Evolutionary conservation across 1,140 invertebrate species (phyloP).

Genomic region (Drosophila lini): DNA sequence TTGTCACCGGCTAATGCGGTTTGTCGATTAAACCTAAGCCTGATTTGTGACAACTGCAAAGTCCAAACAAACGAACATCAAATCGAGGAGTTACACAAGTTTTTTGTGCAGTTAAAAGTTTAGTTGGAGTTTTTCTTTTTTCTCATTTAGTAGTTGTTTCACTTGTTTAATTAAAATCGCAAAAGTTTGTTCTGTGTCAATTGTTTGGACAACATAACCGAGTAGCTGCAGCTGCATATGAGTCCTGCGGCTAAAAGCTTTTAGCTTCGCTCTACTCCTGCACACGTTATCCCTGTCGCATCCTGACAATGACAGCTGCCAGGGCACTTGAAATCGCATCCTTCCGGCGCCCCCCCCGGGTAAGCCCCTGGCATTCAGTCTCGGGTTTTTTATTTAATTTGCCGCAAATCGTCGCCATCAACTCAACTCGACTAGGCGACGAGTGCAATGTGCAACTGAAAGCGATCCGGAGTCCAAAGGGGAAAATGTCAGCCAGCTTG

Average conservation of each 20-base stretch:
- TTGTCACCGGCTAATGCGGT: constrained; percentile 13
- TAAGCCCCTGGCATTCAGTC: constrained; percentile 8
- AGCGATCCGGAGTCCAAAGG: constrained; percentile 16
- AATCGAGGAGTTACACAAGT: constrained; percentile 22
- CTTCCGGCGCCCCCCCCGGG: not conserved
- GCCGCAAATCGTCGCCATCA: constrained; percentile 61
- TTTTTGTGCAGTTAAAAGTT: constrained; percentile 10
- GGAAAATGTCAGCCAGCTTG: constrained; percentile 10
- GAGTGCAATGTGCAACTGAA: constrained; percentile 26
- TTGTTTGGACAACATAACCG: constrained; percentile 15
- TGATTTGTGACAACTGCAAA: constrained; percentile 47
- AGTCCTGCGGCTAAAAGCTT: constrained; percentile 52
- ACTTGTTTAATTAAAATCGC: constrained; percentile 37
- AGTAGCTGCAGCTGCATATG: constrained; percentile 1
- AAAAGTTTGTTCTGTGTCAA: constrained; percentile 31
- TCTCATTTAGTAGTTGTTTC: not conserved
- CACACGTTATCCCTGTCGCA: constrained; percentile 36
- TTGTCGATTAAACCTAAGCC: constrained; percentile 19
- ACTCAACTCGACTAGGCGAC: not conserved
- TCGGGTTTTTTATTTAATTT: constrained; percentile 67
- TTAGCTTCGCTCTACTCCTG: constrained; percentile 29
- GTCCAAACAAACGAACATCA: constrained; percentile 12
- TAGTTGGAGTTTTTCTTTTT: not conserved
- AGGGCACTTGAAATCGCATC: constrained; percentile 29
- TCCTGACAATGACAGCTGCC: constrained; percentile 53